Evolutionary conservation across 2,113 vertebrate species (phyloP), one percentile per base, ranked within the genome.

Genomic region (Pipra filicauda): DNA sequence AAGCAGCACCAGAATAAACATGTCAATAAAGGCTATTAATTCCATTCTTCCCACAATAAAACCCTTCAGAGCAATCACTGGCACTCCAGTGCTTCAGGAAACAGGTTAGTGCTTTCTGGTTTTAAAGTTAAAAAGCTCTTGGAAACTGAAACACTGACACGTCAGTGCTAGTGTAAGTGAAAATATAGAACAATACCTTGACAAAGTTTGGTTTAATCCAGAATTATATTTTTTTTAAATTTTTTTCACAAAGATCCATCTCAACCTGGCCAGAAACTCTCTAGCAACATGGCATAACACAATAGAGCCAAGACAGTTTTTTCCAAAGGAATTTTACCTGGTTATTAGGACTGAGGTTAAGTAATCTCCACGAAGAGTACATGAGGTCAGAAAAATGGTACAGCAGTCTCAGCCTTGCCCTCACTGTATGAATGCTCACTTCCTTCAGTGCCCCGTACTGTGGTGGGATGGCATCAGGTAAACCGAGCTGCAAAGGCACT

Each of bases 351-450:
- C 98, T 98, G 86, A 99, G 98, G 77, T 99, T 99, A 49, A 99
- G 97, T 4, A 99, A 93, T 88, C 98, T 97, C 98, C 98, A 99
- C 0, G 98, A 98, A 5, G 98, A 98, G 65, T 99, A 99, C 98
- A 99, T 98, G 95, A 99, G 98, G 94, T 99, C 98, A 14, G 98
- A 99, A 93, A 99, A 99, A 85, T 99, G 98, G 95, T 99, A 99
- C 4, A 99, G 98, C 52, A 99, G 97, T 30, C 98, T 97, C 19
- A 99, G 98, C 67, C 98, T 94, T 28, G 98, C 98, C 73, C 98
- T 94, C 33, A 98, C 98, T 0, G 98, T 98, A 48, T 98, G 98
- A 77, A 98, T 97, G 97, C 98, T 98, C 91, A 98, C 97, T 89
- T 99, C 98, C 85, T 98, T 98, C 96, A 99, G 97, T 4, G 98